Conservation (phyloP, 1,140 invertebrate genomes). For the Arion vulgaris region DNA sequence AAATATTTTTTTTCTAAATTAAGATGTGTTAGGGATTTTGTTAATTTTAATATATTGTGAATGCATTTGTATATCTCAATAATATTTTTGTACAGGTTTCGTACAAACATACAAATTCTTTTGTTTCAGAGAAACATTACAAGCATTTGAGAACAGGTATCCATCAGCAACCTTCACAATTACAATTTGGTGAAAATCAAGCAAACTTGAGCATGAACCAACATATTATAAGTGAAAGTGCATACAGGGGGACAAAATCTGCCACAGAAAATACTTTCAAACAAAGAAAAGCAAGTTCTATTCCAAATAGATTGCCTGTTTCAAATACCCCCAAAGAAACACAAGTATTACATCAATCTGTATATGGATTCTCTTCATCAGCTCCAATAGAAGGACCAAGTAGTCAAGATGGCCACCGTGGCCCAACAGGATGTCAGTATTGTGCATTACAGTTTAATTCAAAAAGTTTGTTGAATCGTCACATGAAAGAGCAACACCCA, state of each 20-base stretch:
- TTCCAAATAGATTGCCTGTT: not conserved
- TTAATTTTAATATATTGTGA: no score
- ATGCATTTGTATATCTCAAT: not conserved
- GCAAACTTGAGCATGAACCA: not conserved
- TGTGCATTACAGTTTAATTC: not conserved
- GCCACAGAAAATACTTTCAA: not conserved
- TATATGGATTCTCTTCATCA: not conserved
- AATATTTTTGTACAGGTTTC: not conserved
- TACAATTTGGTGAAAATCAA: not conserved
- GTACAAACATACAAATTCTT: slow-evolving; percentile 9
- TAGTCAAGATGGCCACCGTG: not conserved
- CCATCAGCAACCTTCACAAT: not conserved
- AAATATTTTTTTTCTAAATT: no score
- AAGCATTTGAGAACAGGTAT: slow-evolving; percentile 8
- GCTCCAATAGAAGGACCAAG: not conserved
- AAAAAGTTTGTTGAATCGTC: slow-evolving; percentile 1
- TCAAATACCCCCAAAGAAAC: not conserved
- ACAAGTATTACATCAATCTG: not conserved
- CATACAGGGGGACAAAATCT: not conserved
- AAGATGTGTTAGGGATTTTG: no score
- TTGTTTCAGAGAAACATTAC: slow-evolving; percentile 25
- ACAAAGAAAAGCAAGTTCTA: not conserved
- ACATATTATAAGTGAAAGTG: not conserved
- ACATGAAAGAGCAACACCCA: slow-evolving; percentile 19
- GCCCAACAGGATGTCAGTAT: not conserved